These are phyloP conservation scores for Ophthalmolycus amberensis DNA, from an alignment of 2,113 vertebrate genomes.

Conservation along the genomic window DNA sequence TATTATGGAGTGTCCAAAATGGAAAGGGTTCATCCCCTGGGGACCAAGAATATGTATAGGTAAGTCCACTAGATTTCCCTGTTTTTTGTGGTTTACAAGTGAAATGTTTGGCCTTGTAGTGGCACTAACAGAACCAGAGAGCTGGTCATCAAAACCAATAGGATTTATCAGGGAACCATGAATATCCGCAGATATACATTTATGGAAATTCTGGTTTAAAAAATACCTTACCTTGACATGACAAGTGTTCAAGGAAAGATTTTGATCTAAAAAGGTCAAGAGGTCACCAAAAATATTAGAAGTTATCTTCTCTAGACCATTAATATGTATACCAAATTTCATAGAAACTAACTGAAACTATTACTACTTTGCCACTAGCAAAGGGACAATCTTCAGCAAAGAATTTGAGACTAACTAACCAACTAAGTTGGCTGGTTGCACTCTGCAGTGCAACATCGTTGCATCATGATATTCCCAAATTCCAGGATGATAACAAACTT, in stretches of 20 bases:
- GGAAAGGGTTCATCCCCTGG: neutral
- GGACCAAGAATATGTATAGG: neutral
- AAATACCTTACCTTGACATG: neutral
- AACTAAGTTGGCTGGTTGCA: neutral
- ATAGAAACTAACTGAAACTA: neutral
- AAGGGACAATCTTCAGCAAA: neutral
- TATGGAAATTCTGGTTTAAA: neutral
- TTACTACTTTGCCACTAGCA: neutral
- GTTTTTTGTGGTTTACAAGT: neutral
- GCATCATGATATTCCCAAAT: neutral
- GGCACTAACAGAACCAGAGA: neutral
- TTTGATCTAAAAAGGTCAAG: neutral
- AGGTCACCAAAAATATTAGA: neutral
- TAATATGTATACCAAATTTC: neutral
- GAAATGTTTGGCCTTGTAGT: neutral
- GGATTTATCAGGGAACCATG: neutral
- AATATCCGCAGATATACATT: neutral
- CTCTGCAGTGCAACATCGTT: neutral
- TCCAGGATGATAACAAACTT: constrained; percentile 13
- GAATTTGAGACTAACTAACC: neutral
- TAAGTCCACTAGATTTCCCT: neutral
- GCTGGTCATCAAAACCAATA: neutral
- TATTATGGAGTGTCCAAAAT: neutral
- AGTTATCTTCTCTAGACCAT: neutral
- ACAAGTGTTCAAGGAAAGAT: neutral